A percentile compares a stretch with the other conserved stretches of the same genome.
Conservation (phyloP, 2,888 invertebrate genomes). For the Lycocerus yunnanus region DNA sequence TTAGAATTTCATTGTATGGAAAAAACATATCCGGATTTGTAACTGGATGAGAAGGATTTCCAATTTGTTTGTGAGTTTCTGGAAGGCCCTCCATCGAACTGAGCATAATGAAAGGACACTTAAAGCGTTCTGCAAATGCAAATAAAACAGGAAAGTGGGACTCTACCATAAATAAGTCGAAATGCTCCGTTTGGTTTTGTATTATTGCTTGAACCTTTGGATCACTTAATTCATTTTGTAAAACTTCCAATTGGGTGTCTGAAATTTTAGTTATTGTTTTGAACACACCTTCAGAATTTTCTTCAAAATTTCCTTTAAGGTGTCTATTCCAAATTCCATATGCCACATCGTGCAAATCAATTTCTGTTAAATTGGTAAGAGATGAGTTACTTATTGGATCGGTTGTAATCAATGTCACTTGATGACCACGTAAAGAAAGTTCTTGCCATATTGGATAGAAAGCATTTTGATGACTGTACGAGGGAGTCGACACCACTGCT, state of each 20-base stretch:
- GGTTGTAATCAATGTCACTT: background rate
- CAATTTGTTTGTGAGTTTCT: background rate
- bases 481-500: conserved; percentile 30
- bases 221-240: background rate
- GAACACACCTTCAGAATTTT: background rate
- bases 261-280: background rate
- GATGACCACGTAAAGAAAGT: conserved; percentile 27
- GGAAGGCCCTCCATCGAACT: background rate
- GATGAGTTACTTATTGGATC: background rate
- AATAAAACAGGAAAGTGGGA: background rate
- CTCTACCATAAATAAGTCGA: background rate
- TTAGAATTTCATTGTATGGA: background rate
- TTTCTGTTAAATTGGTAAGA: background rate
- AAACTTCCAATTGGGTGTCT: background rate
- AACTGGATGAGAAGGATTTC: background rate
- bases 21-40: background rate
- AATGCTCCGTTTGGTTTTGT: background rate
- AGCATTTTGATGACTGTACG: conserved; percentile 41
- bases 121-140: background rate
- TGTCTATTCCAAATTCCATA: background rate
- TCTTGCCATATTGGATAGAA: conserved; percentile 41
- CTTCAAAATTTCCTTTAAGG: background rate
- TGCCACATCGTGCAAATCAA: background rate
- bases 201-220: background rate
- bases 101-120: background rate